Conservation (phyloP, 2,888 invertebrate species). For the Euclidia mi region DNA sequence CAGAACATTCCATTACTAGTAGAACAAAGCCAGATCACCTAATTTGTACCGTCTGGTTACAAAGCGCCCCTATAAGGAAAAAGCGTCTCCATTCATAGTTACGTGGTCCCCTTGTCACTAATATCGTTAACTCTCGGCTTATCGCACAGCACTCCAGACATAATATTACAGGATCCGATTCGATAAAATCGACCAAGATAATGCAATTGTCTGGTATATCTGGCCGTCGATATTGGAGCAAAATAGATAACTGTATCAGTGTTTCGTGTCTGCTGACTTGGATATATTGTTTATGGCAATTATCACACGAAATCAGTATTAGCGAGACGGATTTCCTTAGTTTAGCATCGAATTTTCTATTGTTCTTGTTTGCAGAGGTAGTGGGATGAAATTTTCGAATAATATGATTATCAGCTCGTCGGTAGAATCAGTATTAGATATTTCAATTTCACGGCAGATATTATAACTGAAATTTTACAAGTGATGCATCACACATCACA, state of each 20-base stretch:
- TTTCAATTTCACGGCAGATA: too few relatives aligned
- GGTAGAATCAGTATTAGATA: too few relatives aligned
- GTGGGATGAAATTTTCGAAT: too few relatives aligned
- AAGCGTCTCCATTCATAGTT: slow-evolving; percentile 5
- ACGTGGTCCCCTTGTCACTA: slow-evolving; percentile 31
- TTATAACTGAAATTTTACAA: too few relatives aligned
- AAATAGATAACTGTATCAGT: slow-evolving; percentile 41
- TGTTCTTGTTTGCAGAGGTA: too few relatives aligned
- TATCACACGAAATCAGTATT: slow-evolving; percentile 14
- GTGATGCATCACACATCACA: too few relatives aligned
- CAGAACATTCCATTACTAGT: too few relatives aligned
- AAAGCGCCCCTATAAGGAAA: slow-evolving; percentile 9
- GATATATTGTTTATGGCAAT: slow-evolving; percentile 21
- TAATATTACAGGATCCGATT: slow-evolving; percentile 41
- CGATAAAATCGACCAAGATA: slow-evolving; percentile 61
- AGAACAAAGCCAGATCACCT: not conserved
- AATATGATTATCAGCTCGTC: too few relatives aligned
- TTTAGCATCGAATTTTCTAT: not conserved
- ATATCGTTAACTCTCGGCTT: slow-evolving; percentile 54
- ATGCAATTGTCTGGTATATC: slow-evolving; percentile 56
- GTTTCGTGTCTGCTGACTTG: slow-evolving; percentile 13
- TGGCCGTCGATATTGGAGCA: slow-evolving; percentile 43
- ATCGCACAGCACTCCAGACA: slow-evolving; percentile 48
- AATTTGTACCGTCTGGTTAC: not conserved
- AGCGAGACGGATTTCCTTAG: not conserved